Evolutionary conservation across 2,888 invertebrate species (phyloP), one percentile per base, ranked within the genome.

Genomic region (Salticus scenicus): DNA sequence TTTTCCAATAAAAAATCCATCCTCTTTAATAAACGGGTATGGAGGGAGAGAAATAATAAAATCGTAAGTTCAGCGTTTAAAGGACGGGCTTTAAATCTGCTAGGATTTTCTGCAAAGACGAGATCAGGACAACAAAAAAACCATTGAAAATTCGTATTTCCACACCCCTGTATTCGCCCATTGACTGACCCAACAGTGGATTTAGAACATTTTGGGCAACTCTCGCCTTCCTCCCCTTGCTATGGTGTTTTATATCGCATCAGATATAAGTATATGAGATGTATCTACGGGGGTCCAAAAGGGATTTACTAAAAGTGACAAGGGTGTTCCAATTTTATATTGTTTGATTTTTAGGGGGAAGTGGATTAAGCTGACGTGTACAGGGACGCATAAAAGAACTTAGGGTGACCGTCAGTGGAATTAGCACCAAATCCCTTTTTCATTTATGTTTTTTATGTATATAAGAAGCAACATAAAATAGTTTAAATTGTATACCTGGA

Each of bases 81-180:
- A 4, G 20, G 57, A 57, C 20, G 57, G 7, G 20, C 17, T 57
- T n/a, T n/a, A 24, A 57, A 24, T 24, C 24, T n/a, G 7, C 24
- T 24, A 24, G 57, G 24, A 24, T 57, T 57, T 57, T 24, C 37
- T n/a, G 47, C 2, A 24, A 57, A 57, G 57, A 24, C 57, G 24
- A 63, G 57, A 73, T 73, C 73, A 73, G 24, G 63, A 63, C 73
- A 63, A 73, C 73, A 73, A 73, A n/a, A n/a, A 73, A 73, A 63
- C 73, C 73, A 20, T 24, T 24, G 57, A 73, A 73, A 41, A 57
- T 57, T 57, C 57, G 2, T 24, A 24, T 57, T 57, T 57, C 57
- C 57, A 57, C 57, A 24, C 57, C 57, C 57, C 57, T 24, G 24
- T 57, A 24, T 24, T 17, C 20, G 20, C 24, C 57, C 57, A 57